Conservation (phyloP, 2,113 vertebrate species). For the Leptobrachium leishanense region DNA sequence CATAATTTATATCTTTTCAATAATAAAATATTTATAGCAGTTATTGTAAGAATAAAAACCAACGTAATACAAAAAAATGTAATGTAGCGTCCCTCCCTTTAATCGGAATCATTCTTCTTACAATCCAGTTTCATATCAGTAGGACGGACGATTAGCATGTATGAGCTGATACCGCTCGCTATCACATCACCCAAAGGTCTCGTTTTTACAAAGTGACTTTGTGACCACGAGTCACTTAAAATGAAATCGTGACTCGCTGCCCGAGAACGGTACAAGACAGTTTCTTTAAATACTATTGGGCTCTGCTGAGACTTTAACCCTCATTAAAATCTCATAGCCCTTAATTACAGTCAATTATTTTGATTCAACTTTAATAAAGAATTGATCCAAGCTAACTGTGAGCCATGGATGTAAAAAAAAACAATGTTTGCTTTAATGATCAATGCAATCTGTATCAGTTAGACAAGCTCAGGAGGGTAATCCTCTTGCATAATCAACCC, state of each 20-base stretch:
- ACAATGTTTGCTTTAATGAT: slow-evolving; percentile 43
- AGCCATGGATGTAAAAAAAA: slow-evolving; percentile 7
- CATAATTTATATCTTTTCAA: too few species aligned
- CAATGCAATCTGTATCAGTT: slow-evolving; percentile 31
- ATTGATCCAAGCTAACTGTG: slow-evolving; percentile 39
- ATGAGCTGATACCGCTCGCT: slow-evolving; percentile 19
- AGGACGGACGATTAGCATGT: slow-evolving; percentile 10
- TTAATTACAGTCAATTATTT: slow-evolving; percentile 47
- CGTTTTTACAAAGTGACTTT: slow-evolving; percentile 26
- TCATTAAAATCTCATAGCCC: slow-evolving; percentile 48
- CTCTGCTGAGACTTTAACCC: slow-evolving; percentile 46
- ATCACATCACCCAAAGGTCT: slow-evolving; percentile 12
- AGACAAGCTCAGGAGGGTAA: neutral
- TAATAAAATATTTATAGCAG: too few species aligned
- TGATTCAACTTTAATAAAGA: slow-evolving; percentile 47
- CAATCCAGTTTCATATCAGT: neutral
- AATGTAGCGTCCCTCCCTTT: too few species aligned
- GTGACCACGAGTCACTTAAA: slow-evolving; percentile 27
- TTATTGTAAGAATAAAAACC: too few species aligned
- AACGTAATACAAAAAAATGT: too few species aligned
- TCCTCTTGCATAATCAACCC: neutral
- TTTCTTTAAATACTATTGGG: slow-evolving; percentile 40
- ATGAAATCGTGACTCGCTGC: slow-evolving; percentile 20
- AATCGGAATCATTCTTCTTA: neutral
- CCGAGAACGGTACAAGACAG: neutral